phyloP scores from a whole-genome alignment of 2,113 vertebrate genomes.

The Telmatochromis sp. region DNA sequence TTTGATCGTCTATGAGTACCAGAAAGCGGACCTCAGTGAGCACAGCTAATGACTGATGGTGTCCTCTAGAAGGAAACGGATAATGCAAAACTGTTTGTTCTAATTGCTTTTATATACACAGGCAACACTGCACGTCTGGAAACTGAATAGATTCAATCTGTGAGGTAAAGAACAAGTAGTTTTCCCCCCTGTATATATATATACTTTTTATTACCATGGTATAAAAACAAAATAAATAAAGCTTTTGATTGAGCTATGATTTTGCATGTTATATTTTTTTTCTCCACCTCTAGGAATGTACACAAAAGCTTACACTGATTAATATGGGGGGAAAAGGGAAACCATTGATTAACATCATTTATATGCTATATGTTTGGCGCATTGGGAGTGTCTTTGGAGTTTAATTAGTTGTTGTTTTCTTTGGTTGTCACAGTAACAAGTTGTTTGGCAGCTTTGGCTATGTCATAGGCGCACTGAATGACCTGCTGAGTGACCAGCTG shows the following conservation, averaged over 20 bases:
- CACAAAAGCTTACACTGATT: conserved; percentile 1
- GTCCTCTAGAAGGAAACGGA: neutral
- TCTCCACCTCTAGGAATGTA: neutral
- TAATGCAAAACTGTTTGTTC: neutral
- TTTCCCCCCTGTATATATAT: neutral
- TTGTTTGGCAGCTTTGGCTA: conserved; percentile 98
- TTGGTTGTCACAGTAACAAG: conserved; percentile 99
- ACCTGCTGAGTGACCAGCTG: conserved; percentile 98
- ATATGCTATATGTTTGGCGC: neutral
- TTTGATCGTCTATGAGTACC: neutral
- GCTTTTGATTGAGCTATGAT: neutral
- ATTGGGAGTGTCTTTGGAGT: conserved; percentile 29
- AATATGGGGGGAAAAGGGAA: conserved; percentile 61
- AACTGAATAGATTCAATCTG: neutral
- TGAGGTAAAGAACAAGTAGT: conserved; percentile 20
- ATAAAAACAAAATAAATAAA: conserved; percentile 22
- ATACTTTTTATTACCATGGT: neutral
- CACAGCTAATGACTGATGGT: neutral
- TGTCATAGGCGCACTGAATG: conserved; percentile 98
- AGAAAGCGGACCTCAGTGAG: neutral
- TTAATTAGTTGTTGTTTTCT: conserved; percentile 90
- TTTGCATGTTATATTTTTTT: neutral
- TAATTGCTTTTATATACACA: neutral
- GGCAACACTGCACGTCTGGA: conserved; percentile 8
- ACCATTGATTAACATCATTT: conserved; percentile 72